phyloP scores from a whole-genome alignment of 2,888 invertebrate genomes.

The Mimas tiliae region DNA sequence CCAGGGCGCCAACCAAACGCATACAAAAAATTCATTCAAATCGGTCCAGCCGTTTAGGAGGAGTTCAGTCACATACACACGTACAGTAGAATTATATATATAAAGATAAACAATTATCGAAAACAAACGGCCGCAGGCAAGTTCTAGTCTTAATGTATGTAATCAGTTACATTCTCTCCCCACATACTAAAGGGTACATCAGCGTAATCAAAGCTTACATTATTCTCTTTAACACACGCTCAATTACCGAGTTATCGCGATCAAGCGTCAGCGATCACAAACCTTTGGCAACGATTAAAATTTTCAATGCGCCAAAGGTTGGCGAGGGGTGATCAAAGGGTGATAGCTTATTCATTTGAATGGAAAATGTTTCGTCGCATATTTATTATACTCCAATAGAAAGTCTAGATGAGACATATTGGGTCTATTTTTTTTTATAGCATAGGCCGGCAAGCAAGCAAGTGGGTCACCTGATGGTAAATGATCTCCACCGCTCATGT shows the following conservation, averaged over 20 bases:
- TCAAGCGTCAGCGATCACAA: constrained; percentile 61
- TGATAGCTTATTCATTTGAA: constrained; percentile 69
- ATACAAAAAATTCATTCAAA: no score
- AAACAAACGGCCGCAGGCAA: neutral
- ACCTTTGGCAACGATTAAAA: constrained; percentile 59
- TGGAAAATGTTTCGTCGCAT: constrained; percentile 57
- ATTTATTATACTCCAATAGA: constrained; percentile 32
- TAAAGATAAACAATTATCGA: no score
- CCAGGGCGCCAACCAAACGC: no score
- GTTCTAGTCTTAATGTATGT: constrained; percentile 1
- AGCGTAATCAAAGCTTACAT: constrained; percentile 55
- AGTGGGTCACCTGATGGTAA: no score
- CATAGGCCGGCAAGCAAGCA: no score
- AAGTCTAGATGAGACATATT: constrained; percentile 31
- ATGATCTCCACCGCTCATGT: no score
- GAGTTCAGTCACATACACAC: no score
- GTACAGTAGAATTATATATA: no score
- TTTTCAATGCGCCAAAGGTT: constrained; percentile 68
- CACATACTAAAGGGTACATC: constrained; percentile 29
- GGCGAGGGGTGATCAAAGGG: constrained; percentile 69
- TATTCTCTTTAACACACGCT: constrained; percentile 68
- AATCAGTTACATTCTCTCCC: neutral
- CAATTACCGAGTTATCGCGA: constrained; percentile 69
- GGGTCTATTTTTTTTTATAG: no score
- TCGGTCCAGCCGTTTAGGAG: no score